These are phyloP conservation scores for Drosophila funebris DNA, from an alignment of 1,140 invertebrate genomes.

Conservation along the genomic window DNA sequence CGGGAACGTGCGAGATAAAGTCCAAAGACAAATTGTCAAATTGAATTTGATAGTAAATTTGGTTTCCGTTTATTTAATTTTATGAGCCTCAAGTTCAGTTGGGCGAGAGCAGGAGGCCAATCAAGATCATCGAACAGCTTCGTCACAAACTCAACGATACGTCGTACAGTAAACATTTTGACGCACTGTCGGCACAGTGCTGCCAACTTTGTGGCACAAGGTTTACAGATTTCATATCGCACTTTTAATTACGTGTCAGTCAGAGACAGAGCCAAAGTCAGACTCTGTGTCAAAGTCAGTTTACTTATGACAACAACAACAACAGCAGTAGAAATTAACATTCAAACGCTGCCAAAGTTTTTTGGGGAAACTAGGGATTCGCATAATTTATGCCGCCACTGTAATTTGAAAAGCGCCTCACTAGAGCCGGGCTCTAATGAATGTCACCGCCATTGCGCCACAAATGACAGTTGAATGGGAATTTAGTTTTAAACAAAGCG, in stretches of 20 bases:
- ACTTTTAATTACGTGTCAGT: constrained; percentile 67
- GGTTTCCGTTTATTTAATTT: constrained; percentile 75
- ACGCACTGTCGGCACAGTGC: constrained; percentile 23
- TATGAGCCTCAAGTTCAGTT: constrained; percentile 35
- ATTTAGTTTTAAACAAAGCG: constrained; percentile 64
- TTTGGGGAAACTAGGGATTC: constrained; percentile 1
- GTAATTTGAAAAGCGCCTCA: constrained; percentile 35
- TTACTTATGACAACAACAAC: constrained; percentile 50
- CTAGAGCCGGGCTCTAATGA: constrained; percentile 17
- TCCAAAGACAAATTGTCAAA: constrained; percentile 74
- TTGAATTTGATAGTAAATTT: constrained; percentile 80
- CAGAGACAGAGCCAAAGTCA: constrained; percentile 38
- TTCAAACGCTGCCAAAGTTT: constrained; percentile 45
- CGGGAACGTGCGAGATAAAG: constrained; percentile 18
- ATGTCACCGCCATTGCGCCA: constrained; percentile 41
- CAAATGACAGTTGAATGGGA: constrained; percentile 78
- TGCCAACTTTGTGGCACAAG: constrained; percentile 5
- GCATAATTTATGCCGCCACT: constrained; percentile 49
- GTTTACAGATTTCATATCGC: constrained; percentile 32
- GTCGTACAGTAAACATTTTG: constrained; percentile 9
- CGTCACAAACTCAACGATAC: not conserved
- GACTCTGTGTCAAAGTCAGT: constrained; percentile 46
- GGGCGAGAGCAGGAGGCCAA: constrained; percentile 12
- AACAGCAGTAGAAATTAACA: constrained; percentile 41
- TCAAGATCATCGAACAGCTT: constrained; percentile 44